Base-by-base conservation (phyloP, 2,113 vertebrate genomes). In the Cromileptes altivelis region DNA sequence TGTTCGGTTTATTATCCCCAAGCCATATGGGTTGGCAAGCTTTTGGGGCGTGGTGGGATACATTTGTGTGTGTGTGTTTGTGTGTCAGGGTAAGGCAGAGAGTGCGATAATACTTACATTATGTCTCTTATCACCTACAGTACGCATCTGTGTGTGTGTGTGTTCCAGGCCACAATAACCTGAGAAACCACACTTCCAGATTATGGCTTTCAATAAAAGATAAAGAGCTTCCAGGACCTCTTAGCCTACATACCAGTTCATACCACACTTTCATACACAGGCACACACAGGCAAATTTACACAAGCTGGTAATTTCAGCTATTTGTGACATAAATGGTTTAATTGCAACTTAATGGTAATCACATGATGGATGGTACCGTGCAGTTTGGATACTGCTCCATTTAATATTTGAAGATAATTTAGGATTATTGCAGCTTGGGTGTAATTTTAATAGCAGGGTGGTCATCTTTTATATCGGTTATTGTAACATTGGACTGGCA, bases 1-100 rank as follows among this genome's bases (percentile, higher is more conserved):
- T 94, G 92, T 93, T 93, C 40, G 58, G 80, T 94, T 93, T 92
- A 92, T 91, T 93, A 92, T 92, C 92, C 92, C 82, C 78, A 78
- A 93, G 93, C 92, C 92, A 92, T 91, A 91, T 91, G 92, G 88
- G 85, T 78, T 90, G 90, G 92, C 90, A 93, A 75, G 87, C 89
- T 90, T 85, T 80, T 70, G 82, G 91, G 91, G 91, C 70, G 89
- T 90, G 88, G 85, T 85, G 76, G 79, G 67, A 82, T 87, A 77
- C 65, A 73, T 87, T 67, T 89, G 70, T 88, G 64, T 70, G 73
- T 80, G 65, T 85, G 61, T 81, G 56, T 67, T 21, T 71, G 71
- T 76, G 52, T 61, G 60, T 80, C 33, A 47, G 78, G 70, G 49
- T 70, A 74, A 86, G 57, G 72, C 72, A 81, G 73, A 56, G 64